phyloP scores from a whole-genome alignment of 1,140 invertebrate species.

The Drosophila baimaii region DNA sequence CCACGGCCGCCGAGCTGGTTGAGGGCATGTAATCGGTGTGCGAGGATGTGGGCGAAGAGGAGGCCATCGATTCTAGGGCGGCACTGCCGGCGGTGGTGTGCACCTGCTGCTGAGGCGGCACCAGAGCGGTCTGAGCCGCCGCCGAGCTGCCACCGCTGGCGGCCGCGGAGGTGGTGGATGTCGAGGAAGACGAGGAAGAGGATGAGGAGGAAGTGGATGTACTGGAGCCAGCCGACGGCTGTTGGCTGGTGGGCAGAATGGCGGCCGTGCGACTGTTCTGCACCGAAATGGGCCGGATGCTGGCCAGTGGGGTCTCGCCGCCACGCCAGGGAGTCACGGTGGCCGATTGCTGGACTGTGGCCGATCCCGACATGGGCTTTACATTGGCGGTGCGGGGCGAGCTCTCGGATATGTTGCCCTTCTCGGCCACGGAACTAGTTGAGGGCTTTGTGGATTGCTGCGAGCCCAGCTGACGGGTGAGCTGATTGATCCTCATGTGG shows the following conservation, averaged over 20 bases:
- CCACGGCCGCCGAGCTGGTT: constrained; percentile 87
- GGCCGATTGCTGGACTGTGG: constrained; percentile 85
- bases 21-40: constrained; percentile 90
- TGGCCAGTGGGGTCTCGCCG: constrained; percentile 93
- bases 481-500: constrained; percentile 88
- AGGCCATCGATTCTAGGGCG: constrained; percentile 85
- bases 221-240: constrained; percentile 53
- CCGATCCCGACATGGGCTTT: constrained; percentile 93
- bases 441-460: constrained; percentile 89
- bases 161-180: constrained; percentile 68
- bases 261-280: constrained; percentile 90
- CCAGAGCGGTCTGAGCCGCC: constrained; percentile 86
- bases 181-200: constrained; percentile 48
- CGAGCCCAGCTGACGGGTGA: constrained; percentile 91
- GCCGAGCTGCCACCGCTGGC: constrained; percentile 64
- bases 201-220: constrained; percentile 56
- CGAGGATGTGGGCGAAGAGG: constrained; percentile 86
- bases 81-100: constrained; percentile 87
- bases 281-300: constrained; percentile 95
- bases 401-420: constrained; percentile 90
- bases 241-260: constrained; percentile 90
- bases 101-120: constrained; percentile 87
- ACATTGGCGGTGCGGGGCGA: constrained; percentile 94
- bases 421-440: constrained; percentile 87
- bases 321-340: constrained; percentile 87